A percentile compares a stretch with the other conserved stretches of the same genome.
These are phyloP conservation scores for Himalopsyche anomala DNA, from an alignment of 2,888 invertebrate genomes.

Conservation along the genomic window DNA sequence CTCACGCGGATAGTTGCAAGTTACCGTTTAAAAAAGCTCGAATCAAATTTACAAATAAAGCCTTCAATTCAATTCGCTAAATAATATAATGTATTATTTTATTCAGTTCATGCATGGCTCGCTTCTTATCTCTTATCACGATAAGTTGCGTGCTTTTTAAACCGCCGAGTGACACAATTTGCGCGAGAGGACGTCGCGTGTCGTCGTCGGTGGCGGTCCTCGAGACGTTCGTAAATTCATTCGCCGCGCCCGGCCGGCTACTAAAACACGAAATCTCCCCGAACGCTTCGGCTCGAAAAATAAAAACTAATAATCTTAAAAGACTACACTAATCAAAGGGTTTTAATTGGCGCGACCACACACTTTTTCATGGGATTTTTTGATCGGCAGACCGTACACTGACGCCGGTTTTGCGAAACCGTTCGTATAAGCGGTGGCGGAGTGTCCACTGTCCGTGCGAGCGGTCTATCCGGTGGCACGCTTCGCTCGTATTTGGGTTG, in stretches of 20 bases:
- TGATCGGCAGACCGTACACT: background rate
- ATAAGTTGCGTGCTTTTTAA: slow-evolving; percentile 26
- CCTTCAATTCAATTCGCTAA: background rate
- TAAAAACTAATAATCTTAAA: background rate
- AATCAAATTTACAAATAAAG: background rate
- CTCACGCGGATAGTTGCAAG: background rate
- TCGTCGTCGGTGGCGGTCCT: slow-evolving; percentile 20
- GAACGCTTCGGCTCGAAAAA: no score
- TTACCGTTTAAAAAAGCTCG: background rate
- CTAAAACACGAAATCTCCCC: background rate
- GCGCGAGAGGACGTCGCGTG: slow-evolving; percentile 14
- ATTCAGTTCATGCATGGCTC: background rate
- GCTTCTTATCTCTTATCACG: slow-evolving; percentile 25
- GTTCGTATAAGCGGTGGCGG: slow-evolving; percentile 46
- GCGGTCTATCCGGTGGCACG: slow-evolving; percentile 55
- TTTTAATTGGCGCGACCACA: background rate
- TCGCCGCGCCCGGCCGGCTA: slow-evolving; percentile 22
- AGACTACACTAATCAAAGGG: background rate
- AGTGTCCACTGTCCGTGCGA: slow-evolving; percentile 40
- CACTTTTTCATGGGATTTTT: slow-evolving; percentile 24
- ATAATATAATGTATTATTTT: background rate
- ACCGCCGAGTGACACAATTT: slow-evolving; percentile 35
- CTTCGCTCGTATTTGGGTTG: slow-evolving; percentile 64
- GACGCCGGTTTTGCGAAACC: slow-evolving; percentile 44
- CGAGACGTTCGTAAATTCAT: slow-evolving; percentile 31